phyloP scores from a whole-genome alignment of 2,113 vertebrate species.

The Dolichotis patagonum region DNA sequence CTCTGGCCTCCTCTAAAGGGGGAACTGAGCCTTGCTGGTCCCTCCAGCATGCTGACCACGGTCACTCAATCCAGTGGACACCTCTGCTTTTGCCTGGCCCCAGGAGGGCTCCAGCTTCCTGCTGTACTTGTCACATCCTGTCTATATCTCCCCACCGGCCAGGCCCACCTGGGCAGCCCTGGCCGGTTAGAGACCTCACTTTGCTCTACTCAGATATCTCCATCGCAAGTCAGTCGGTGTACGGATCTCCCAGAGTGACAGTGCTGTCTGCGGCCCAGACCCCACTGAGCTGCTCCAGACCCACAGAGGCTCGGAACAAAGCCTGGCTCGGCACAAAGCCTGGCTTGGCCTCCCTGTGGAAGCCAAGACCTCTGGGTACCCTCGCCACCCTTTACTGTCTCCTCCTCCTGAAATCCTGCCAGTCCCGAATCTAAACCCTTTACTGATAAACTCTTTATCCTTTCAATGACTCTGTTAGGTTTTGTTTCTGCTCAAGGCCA shows the following conservation, averaged over 20 bases:
- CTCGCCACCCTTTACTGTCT: neutral
- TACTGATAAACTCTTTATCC: conserved; percentile 53
- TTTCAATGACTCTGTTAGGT: conserved; percentile 53
- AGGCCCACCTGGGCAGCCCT: neutral
- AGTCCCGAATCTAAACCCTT: neutral
- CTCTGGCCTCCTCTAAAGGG: neutral
- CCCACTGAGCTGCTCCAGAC: neutral
- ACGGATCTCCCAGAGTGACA: neutral
- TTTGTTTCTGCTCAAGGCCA: conserved; percentile 71
- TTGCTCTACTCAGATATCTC: neutral
- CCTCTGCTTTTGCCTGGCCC: neutral
- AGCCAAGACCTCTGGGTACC: neutral
- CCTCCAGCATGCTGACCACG: neutral
- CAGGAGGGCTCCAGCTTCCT: neutral
- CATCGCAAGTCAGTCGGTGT: neutral
- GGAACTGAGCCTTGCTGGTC: rapidly evolving
- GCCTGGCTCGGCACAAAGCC: neutral
- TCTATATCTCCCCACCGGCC: too few species aligned
- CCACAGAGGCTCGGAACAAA: neutral
- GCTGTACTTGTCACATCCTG: neutral
- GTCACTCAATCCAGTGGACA: neutral
- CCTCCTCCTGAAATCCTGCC: neutral
- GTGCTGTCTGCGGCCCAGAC: neutral
- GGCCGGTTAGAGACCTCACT: neutral
- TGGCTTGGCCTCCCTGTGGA: neutral